Conservation (phyloP, 2,797 vertebrate genomes). For the Lagorchestes hirsutus region DNA sequence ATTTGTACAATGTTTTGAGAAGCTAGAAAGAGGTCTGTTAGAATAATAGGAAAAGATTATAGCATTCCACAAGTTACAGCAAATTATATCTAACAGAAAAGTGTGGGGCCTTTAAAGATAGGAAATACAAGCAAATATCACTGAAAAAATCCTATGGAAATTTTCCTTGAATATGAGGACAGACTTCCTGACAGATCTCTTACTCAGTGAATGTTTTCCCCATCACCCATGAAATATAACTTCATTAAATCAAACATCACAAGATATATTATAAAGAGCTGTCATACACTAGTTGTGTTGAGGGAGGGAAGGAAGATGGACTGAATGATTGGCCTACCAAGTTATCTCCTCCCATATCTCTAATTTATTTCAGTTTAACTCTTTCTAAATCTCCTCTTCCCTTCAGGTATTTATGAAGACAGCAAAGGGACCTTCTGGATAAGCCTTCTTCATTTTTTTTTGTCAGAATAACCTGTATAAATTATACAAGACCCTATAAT, state of each 20-base stretch:
- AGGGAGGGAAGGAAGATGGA: neutral
- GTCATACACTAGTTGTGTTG: no score
- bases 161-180: constrained; percentile 18
- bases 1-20: constrained; percentile 21
- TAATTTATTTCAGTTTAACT: constrained; percentile 10
- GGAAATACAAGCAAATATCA: neutral
- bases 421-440: neutral
- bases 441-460: neutral
- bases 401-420: neutral
- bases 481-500: neutral
- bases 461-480: neutral
- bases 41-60: neutral
- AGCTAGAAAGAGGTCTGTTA: neutral
- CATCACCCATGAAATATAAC: constrained; percentile 29
- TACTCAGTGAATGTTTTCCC: neutral
- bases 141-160: neutral
- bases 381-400: neutral
- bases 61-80: neutral
- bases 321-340: neutral
- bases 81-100: neutral
- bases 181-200: constrained; percentile 3
- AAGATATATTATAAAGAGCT: neutral
- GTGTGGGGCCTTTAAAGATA: neutral
- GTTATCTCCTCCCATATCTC: neutral
- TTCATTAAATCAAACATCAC: neutral